Percentiles rank a stretch among this genome's conserved stretches.
Evolutionary conservation across 2,113 vertebrate genomes (phyloP).

Genomic region (Cinclus cinclus): DNA sequence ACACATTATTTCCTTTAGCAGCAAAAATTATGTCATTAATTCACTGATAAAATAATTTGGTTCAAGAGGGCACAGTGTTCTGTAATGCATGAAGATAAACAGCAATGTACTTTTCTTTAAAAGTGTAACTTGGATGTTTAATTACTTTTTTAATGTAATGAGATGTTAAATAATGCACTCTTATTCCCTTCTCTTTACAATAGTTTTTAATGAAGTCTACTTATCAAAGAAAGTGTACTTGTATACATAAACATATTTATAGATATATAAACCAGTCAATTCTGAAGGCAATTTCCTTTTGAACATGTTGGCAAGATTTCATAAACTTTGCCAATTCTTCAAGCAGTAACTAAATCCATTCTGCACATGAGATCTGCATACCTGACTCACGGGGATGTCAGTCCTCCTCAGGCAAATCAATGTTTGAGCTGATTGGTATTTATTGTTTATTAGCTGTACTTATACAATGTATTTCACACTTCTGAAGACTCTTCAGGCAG

Average conservation of each 20-base stretch:
- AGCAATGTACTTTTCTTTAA: neutral
- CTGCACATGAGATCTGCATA: neutral
- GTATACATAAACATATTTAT: neutral
- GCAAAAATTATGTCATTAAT: neutral
- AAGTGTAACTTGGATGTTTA: neutral
- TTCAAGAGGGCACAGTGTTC: neutral
- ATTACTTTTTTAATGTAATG: neutral
- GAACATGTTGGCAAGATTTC: neutral
- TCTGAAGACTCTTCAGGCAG: neutral
- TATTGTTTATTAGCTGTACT: neutral
- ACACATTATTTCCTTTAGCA: neutral
- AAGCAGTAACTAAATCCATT: neutral
- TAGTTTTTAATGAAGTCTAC: neutral
- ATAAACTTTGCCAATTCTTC: neutral
- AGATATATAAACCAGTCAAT: neutral
- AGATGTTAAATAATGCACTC: neutral
- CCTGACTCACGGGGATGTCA: neutral
- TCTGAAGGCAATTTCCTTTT: neutral
- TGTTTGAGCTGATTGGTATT: neutral
- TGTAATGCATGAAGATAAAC: neutral
- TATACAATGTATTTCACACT: neutral
- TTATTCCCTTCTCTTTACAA: neutral
- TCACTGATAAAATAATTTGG: neutral
- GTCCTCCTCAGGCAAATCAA: neutral
- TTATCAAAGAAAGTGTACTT: neutral